These are phyloP conservation scores for Tenthredo livida DNA, from an alignment of 2,888 invertebrate species.

Conservation along the genomic window DNA sequence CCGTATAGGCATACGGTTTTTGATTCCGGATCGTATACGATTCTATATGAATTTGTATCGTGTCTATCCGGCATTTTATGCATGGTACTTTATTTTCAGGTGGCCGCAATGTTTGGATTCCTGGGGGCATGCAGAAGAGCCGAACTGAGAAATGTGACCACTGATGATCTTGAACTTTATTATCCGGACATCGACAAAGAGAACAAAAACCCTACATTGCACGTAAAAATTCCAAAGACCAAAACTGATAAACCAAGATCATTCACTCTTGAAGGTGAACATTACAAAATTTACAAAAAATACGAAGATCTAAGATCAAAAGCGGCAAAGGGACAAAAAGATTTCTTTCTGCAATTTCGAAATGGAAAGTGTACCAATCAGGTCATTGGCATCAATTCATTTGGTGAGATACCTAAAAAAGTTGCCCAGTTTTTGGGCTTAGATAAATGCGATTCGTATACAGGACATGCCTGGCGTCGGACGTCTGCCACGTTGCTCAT, in stretches of 20 bases:
- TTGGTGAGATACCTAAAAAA: slow-evolving; percentile 4
- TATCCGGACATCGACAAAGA: slow-evolving; percentile 15
- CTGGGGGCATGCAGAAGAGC: slow-evolving; percentile 14
- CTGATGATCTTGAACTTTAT: background rate
- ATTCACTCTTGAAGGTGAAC: background rate
- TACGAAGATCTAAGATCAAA: background rate
- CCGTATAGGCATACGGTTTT: too few relatives aligned
- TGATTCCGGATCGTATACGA: too few relatives aligned
- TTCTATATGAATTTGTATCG: too few relatives aligned
- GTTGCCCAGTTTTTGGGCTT: background rate
- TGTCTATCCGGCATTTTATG: too few relatives aligned
- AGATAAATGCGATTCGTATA: background rate
- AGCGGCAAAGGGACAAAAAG: background rate
- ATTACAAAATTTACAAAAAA: background rate
- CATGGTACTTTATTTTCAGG: too few relatives aligned
- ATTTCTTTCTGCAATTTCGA: background rate
- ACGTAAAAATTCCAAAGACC: background rate
- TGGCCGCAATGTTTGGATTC: background rate
- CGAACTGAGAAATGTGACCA: slow-evolving; percentile 15
- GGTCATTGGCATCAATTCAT: slow-evolving; percentile 1
- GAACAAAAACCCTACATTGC: slow-evolving; percentile 6
- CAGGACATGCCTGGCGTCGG: background rate
- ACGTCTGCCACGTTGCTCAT: background rate
- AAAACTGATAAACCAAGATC: background rate
- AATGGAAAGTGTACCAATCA: background rate